These are phyloP conservation scores for Pachycephala philippinensis DNA, from an alignment of 2,113 vertebrate genomes.

Conservation along the genomic window DNA sequence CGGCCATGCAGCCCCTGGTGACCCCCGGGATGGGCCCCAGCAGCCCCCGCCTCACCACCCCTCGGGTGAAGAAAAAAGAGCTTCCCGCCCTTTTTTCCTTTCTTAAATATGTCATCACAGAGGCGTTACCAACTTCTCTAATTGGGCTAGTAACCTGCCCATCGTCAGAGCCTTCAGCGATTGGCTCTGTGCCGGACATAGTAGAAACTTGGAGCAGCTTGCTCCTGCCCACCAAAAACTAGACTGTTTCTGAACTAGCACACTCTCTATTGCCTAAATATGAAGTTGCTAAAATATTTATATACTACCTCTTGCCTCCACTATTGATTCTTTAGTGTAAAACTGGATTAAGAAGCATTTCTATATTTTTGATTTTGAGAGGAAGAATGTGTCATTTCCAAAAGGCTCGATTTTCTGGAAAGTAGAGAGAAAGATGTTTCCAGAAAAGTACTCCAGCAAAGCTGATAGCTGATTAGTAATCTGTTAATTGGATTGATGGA, in stretches of 20 bases:
- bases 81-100: no score
- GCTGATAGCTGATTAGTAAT: background rate
- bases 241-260: background rate
- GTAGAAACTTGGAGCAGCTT: background rate
- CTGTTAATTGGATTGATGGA: background rate
- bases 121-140: background rate
- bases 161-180: background rate
- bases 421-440: background rate
- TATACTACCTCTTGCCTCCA: background rate
- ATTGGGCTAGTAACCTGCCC: background rate
- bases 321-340: background rate
- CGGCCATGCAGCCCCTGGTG: no score
- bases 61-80: no score
- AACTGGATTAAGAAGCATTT: background rate
- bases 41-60: no score
- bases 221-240: background rate
- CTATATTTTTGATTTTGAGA: background rate
- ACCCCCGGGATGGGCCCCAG: no score
- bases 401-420: background rate
- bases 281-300: background rate
- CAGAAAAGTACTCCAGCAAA: background rate
- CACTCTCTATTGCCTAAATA: background rate
- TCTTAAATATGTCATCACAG: no score
- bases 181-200: background rate
- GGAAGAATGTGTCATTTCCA: background rate